Evolutionary conservation across 1,140 invertebrate genomes (phyloP), one percentile per base, ranked within the genome.

Genomic region (Euschistus heros): DNA sequence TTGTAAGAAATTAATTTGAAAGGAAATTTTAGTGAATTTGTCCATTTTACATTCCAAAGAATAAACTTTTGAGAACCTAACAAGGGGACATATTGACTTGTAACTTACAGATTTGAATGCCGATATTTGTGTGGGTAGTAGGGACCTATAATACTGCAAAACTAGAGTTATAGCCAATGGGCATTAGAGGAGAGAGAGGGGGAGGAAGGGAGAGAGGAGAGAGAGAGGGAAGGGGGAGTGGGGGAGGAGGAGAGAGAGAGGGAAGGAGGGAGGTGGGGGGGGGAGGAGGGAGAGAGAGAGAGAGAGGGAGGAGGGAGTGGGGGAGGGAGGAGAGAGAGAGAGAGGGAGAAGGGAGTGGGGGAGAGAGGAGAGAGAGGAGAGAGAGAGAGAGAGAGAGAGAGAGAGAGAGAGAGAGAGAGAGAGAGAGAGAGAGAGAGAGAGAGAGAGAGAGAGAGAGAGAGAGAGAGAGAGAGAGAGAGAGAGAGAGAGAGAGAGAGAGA

Each of bases 351-450:
- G 27, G 15, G 8, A 13, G n/a, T 14, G 22, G 27, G 55, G n/a
- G 55, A 59, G 55, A 26, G 55, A 26, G 55, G 8, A 24, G 18
- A 18, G 18, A 18, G 18, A 24, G 18, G 55, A 26, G n/a, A 30
- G 14, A 26, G 27, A 59, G 55, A 26, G 55, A 26, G 13, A 24
- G 13, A n/a, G n/a, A n/a, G 8, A 30, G 27, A 30, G 55, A 59
- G 55, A 26, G 55, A 59, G 55, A 27, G 15, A 18, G 18, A 26
- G 8, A 24, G 27, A 24, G 8, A 24, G 5, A 24, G 24, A 24
- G 27, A 24, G 55, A 59, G 55, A 59, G 55, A 59, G 24, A 26
- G 27, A 59, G 8, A 26, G 55, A 59, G 55, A 26, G 27, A n/a
- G 55, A 30, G 15, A 13, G n/a, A n/a, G 8, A n/a, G n/a, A 24